Conservation (phyloP, 2,888 invertebrate genomes). For the Mythimna vitellina region DNA sequence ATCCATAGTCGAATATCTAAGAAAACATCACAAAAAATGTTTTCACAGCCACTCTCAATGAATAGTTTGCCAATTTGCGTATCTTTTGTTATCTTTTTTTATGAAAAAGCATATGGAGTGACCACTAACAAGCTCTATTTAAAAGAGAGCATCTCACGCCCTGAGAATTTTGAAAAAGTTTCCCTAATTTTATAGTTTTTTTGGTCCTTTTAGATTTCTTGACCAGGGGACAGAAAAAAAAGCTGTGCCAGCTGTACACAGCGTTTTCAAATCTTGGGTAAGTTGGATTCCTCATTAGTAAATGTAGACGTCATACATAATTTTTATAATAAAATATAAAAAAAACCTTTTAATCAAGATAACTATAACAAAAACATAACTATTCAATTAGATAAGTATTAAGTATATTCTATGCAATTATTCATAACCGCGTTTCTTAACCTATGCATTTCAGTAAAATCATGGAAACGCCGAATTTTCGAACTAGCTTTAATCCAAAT, state of each 20-base stretch:
- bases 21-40: constrained; percentile 69
- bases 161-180: constrained; percentile 53
- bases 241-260: constrained; percentile 25
- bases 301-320: not conserved
- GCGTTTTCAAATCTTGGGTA: not conserved
- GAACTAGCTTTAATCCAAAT: constrained; percentile 40
- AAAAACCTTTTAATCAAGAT: too few relatives aligned
- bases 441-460: constrained; percentile 13
- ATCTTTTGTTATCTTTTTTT: constrained; percentile 68
- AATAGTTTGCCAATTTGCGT: constrained; percentile 79
- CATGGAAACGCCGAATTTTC: not conserved
- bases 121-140: constrained; percentile 80
- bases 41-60: constrained; percentile 75
- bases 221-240: constrained; percentile 28
- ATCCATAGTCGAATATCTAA: constrained; percentile 50
- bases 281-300: not conserved
- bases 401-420: too few relatives aligned
- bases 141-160: constrained; percentile 76
- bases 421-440: too few relatives aligned
- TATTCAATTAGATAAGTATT: too few relatives aligned
- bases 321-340: too few relatives aligned
- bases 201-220: constrained; percentile 9
- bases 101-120: constrained; percentile 67
- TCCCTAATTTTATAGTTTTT: constrained; percentile 23
- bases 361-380: too few relatives aligned